Conservation (phyloP, 2,113 vertebrate genomes). For the Romanogobio albipinnatus region DNA sequence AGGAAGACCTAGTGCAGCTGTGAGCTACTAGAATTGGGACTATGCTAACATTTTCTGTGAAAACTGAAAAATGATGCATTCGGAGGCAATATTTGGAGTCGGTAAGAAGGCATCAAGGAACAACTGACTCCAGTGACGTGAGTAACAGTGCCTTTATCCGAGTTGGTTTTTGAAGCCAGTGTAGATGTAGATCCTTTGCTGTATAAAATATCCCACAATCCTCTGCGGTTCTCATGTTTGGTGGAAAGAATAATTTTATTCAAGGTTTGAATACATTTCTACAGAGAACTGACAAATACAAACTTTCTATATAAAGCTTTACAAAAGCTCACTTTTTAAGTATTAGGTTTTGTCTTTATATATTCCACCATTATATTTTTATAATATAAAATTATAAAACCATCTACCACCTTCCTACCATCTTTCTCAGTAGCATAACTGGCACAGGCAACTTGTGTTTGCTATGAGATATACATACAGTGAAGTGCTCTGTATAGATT, state of each 20-base stretch:
- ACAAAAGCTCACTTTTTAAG: not conserved
- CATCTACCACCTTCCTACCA: too few relatives aligned
- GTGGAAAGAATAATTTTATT: not conserved
- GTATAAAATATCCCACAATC: not conserved
- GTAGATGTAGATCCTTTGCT: not conserved
- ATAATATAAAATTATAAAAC: too few relatives aligned
- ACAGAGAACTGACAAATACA: not conserved
- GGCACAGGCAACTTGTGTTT: not conserved
- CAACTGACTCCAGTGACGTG: not conserved
- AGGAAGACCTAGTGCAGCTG: not conserved
- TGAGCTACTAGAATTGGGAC: not conserved
- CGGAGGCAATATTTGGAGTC: not conserved
- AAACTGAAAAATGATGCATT: not conserved
- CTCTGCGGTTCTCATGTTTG: not conserved
- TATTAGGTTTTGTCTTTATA: not conserved
- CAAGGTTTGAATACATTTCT: not conserved
- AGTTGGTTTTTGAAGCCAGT: conserved; percentile 10
- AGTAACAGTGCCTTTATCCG: conserved; percentile 7
- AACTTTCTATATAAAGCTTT: not conserved
- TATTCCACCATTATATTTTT: not conserved
- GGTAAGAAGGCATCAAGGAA: not conserved
- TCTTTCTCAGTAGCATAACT: not conserved
- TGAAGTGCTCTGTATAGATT: conserved; percentile 32
- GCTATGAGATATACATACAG: not conserved
- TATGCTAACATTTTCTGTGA: not conserved